Conservation (phyloP, 2,113 vertebrate genomes). For the Sceloporus undulatus region DNA sequence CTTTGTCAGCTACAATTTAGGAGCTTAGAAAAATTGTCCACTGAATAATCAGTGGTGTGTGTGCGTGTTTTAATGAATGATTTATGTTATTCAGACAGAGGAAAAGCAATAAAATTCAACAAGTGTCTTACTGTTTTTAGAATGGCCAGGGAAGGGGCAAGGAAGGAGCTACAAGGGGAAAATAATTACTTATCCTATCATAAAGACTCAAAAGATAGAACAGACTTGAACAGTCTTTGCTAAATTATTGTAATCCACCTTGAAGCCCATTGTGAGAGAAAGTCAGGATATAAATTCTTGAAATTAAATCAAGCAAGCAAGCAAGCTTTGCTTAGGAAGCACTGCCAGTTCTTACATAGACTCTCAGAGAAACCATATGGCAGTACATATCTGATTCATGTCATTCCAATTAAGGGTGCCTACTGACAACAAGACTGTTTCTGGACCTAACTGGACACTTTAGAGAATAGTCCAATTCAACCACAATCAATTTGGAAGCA, state of each 20-base stretch:
- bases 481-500: too few relatives aligned
- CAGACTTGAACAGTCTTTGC: not conserved
- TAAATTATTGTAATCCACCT: not conserved
- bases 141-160: too few relatives aligned
- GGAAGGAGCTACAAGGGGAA: not conserved
- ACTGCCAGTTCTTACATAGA: not conserved
- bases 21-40: not conserved
- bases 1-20: conserved; percentile 14
- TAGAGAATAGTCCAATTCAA: not conserved
- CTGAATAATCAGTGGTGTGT: conserved; percentile 18
- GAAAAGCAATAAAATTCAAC: not conserved
- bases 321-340: not conserved
- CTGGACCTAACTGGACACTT: not conserved
- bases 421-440: not conserved
- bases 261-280: too few relatives aligned
- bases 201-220: not conserved
- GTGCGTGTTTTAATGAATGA: not conserved
- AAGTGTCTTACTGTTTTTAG: not conserved
- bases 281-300: too few relatives aligned
- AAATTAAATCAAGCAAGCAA: too few relatives aligned
- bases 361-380: too few relatives aligned
- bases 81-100: not conserved
- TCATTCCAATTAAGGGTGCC: not conserved
- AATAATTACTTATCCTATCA: not conserved
- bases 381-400: not conserved